Evolutionary conservation across 2,113 vertebrate species (phyloP).

Genomic region (Sebastes fasciatus): DNA sequence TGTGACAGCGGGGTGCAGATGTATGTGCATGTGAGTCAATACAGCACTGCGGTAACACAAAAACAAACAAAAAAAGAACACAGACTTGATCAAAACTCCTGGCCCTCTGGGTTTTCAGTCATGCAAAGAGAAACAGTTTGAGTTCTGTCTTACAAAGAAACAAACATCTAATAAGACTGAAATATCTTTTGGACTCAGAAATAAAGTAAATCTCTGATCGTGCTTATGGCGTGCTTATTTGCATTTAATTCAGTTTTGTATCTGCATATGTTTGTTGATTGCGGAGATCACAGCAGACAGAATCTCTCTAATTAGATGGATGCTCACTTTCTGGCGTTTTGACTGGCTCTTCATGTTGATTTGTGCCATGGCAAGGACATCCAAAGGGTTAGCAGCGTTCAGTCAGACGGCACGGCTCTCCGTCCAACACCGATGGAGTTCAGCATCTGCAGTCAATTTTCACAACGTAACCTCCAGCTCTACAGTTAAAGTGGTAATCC

Average conservation of each 20-base stretch:
- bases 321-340: not conserved
- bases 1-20: conserved; percentile 36
- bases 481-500: too few species aligned
- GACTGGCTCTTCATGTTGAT: conserved; percentile 17
- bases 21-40: conserved; percentile 40
- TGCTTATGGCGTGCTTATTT: not conserved
- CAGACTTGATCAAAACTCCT: conserved; percentile 12
- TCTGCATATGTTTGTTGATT: not conserved
- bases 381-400: conserved; percentile 6
- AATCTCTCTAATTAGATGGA: conserved; percentile 5
- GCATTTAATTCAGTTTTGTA: not conserved
- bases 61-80: conserved; percentile 13
- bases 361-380: conserved; percentile 1
- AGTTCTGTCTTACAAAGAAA: conserved; percentile 26
- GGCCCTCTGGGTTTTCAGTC: conserved; percentile 35
- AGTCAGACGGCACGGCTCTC: not conserved
- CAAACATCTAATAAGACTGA: not conserved
- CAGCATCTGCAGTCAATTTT: conserved; percentile 10
- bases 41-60: conserved; percentile 23
- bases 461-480: not conserved
- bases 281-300: conserved; percentile 2
- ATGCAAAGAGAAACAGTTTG: conserved; percentile 26
- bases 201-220: not conserved
- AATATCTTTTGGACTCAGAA: conserved; percentile 13
- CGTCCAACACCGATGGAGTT: not conserved